A percentile compares a stretch with the other conserved stretches of the same genome.
Evolutionary conservation across 2,113 vertebrate genomes (phyloP).

Genomic region (Brachyistius frenatus): DNA sequence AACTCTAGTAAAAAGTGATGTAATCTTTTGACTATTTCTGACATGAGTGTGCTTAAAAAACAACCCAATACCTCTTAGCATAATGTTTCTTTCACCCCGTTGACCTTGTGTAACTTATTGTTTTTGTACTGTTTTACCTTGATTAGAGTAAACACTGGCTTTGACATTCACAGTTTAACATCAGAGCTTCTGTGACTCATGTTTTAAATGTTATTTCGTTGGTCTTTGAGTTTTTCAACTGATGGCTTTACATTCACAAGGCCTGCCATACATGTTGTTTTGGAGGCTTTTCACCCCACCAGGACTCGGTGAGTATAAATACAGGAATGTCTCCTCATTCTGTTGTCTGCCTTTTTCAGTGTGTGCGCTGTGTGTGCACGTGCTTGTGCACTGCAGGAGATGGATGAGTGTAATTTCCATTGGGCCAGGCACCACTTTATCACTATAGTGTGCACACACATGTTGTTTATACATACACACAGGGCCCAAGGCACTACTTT

Average conservation of each 20-base stretch:
- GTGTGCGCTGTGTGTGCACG: background rate
- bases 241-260: background rate
- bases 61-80: too few relatives aligned
- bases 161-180: slow-evolving; percentile 4
- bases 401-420: slow-evolving; percentile 87
- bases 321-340: slow-evolving; percentile 2
- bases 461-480: slow-evolving; percentile 34
- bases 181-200: background rate
- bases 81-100: background rate
- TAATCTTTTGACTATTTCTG: too few relatives aligned
- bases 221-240: slow-evolving; percentile 11
- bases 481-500: slow-evolving; percentile 78
- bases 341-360: slow-evolving; percentile 14
- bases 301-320: background rate
- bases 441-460: slow-evolving; percentile 77
- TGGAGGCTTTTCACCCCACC: slow-evolving; percentile 9
- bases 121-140: background rate
- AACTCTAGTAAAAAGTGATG: too few relatives aligned
- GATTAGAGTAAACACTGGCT: background rate
- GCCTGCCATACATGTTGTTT: slow-evolving; percentile 1
- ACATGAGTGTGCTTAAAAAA: too few relatives aligned
- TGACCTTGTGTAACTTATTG: background rate
- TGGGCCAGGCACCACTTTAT: slow-evolving; percentile 82
- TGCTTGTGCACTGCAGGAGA: slow-evolving; percentile 58
- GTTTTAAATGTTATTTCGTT: background rate